Conservation (phyloP, 2,113 vertebrate genomes). For the Cynopterus brachyotis region DNA sequence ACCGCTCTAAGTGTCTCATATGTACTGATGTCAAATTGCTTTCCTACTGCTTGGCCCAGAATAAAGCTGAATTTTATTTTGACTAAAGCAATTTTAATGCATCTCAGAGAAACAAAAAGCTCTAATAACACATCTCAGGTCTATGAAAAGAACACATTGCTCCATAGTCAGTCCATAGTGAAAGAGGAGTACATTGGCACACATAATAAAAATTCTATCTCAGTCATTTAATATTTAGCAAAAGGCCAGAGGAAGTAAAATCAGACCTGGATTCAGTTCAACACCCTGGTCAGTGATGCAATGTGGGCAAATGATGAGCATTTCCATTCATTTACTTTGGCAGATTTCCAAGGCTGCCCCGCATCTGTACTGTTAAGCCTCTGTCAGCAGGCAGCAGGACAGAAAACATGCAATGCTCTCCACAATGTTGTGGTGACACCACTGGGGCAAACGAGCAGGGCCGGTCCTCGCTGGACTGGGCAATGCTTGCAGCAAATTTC, state of each 20-base stretch:
- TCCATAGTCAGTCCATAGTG: slow-evolving; percentile 48
- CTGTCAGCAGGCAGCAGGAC: not conserved
- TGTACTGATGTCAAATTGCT: slow-evolving; percentile 68
- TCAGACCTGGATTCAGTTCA: slow-evolving; percentile 79
- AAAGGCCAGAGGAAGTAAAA: slow-evolving; percentile 78
- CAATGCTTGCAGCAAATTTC: not conserved
- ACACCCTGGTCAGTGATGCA: slow-evolving; percentile 72
- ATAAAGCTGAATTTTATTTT: slow-evolving; percentile 75
- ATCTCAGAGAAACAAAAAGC: slow-evolving; percentile 65
- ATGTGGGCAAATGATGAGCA: slow-evolving; percentile 76
- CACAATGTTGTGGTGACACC: slow-evolving; percentile 40
- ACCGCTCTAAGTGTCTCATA: slow-evolving; percentile 3
- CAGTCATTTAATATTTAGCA: slow-evolving; percentile 77
- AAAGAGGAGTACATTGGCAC: slow-evolving; percentile 68
- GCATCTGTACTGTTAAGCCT: slow-evolving; percentile 72
- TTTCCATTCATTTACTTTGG: slow-evolving; percentile 81
- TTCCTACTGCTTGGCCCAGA: slow-evolving; percentile 45
- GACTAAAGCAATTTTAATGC: slow-evolving; percentile 71
- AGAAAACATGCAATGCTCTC: not conserved
- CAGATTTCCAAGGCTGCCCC: slow-evolving; percentile 75
- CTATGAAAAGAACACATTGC: slow-evolving; percentile 68
- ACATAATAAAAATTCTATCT: slow-evolving; percentile 77
- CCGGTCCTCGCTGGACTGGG: not conserved
- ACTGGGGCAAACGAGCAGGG: slow-evolving; percentile 11
- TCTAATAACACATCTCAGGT: slow-evolving; percentile 68